These are phyloP conservation scores for Poeciliopsis infans DNA, from an alignment of 2,797 vertebrate genomes.

Conservation along the genomic window DNA sequence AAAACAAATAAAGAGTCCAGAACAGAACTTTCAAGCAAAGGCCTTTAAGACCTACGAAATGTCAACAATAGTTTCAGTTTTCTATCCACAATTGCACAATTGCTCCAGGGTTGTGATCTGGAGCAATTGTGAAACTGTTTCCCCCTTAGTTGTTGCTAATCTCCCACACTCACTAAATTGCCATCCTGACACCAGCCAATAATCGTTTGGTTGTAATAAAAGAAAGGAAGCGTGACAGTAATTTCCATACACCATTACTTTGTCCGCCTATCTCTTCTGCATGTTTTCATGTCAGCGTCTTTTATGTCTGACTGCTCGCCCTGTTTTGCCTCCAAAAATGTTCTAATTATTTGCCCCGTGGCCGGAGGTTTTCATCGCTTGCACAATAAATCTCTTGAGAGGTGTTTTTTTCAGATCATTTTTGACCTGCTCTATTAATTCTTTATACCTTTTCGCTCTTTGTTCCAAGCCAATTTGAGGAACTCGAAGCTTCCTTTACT, in stretches of 20 bases:
- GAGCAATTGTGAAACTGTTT: background rate
- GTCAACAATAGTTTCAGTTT: background rate
- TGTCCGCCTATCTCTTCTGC: background rate
- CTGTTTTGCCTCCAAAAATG: background rate
- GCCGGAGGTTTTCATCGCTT: background rate
- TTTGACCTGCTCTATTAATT: background rate
- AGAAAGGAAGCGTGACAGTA: constrained; percentile 1
- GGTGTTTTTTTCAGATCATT: background rate
- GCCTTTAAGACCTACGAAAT: background rate
- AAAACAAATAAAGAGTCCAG: background rate
- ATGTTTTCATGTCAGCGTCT: background rate
- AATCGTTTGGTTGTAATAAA: background rate
- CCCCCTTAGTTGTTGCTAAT: background rate
- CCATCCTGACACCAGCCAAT: background rate
- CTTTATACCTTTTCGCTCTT: background rate
- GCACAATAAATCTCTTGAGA: background rate
- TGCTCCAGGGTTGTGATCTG: background rate
- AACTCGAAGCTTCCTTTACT: background rate
- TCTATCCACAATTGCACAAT: no score
- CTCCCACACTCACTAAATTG: background rate
- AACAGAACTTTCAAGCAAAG: background rate
- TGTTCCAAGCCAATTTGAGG: background rate
- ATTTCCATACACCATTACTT: constrained; percentile 1
- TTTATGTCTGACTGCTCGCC: background rate
- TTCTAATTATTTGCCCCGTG: background rate